Evolutionary conservation across 2,113 vertebrate genomes (phyloP).

Genomic region (Narcine bancroftii): DNA sequence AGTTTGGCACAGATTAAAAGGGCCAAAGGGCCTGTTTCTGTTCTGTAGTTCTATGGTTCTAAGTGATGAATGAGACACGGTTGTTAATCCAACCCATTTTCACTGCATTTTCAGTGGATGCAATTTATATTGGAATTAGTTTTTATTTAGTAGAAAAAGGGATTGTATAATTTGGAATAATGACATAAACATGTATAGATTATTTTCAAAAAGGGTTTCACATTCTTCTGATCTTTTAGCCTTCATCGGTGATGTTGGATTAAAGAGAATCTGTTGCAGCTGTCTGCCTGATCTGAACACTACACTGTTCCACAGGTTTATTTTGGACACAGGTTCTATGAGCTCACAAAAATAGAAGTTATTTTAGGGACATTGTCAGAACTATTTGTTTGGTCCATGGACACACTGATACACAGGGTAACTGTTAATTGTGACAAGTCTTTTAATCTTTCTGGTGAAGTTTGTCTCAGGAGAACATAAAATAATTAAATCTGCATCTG

Average conservation of each 20-base stretch:
- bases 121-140: neutral
- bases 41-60: neutral
- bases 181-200: neutral
- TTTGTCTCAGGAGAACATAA: neutral
- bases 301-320: neutral
- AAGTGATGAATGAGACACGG: neutral
- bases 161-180: neutral
- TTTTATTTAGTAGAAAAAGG: neutral
- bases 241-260: neutral
- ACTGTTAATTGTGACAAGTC: neutral
- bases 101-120: neutral
- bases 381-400: neutral
- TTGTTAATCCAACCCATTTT: neutral
- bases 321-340: neutral
- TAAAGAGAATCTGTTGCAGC: neutral
- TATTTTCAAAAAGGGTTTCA: constrained; percentile 12
- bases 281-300: neutral
- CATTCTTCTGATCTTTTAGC: neutral
- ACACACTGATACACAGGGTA: neutral
- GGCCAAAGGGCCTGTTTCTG: too few species aligned
- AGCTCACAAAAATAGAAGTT: neutral
- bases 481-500: neutral
- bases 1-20: too few species aligned
- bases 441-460: neutral
- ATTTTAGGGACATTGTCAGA: neutral